Evolutionary conservation across 1,140 invertebrate genomes (phyloP).

Genomic region (Meloidogyne exigua): DNA sequence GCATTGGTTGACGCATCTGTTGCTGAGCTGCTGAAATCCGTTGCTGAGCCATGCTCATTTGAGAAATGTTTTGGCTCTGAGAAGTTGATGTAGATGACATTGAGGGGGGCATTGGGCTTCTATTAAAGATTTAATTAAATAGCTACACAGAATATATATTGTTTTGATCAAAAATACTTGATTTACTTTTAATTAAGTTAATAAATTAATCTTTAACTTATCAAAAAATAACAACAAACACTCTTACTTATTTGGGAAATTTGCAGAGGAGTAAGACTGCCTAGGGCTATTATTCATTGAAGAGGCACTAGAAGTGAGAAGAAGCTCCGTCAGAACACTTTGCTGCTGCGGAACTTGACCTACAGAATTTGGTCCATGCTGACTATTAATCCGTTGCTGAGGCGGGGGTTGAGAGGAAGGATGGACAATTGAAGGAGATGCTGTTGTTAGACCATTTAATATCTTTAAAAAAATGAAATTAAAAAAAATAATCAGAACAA

Average conservation of each 20-base stretch:
- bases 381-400: not conserved
- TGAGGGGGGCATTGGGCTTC: slow-evolving; percentile 12
- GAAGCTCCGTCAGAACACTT: slow-evolving; percentile 16
- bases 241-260: slow-evolving; percentile 14
- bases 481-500: no score
- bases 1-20: slow-evolving; percentile 13
- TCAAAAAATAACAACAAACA: not conserved
- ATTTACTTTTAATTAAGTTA: no score
- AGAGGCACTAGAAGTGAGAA: slow-evolving; percentile 14
- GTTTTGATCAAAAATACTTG: no score
- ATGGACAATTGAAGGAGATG: slow-evolving; percentile 7
- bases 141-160: no score
- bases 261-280: slow-evolving; percentile 3
- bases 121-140: not conserved
- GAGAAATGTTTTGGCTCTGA: not conserved
- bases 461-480: not conserved
- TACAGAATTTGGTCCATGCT: not conserved
- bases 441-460: slow-evolving; percentile 10
- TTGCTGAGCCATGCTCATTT: slow-evolving; percentile 14
- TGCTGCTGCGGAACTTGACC: slow-evolving; percentile 1
- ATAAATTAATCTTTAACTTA: no score
- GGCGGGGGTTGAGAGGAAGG: not conserved
- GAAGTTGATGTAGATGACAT: not conserved
- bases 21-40: not conserved
- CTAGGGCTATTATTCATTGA: slow-evolving; percentile 9